These are phyloP conservation scores for Xanthostigma xanthostigma DNA, from an alignment of 2,888 invertebrate genomes.

Conservation along the genomic window DNA sequence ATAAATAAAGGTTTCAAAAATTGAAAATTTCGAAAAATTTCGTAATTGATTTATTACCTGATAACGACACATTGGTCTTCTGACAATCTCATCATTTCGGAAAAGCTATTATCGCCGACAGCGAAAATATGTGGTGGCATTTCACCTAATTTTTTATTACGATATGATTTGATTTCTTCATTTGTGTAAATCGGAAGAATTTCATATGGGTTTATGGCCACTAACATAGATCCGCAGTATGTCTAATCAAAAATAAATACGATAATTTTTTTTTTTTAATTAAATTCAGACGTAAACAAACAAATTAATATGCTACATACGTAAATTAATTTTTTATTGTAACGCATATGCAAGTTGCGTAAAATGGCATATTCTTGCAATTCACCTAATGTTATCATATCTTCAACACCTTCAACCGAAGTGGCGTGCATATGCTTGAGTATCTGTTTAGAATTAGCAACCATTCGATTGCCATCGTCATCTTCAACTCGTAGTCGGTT, in stretches of 20 bases:
- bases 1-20: background rate
- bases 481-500: conserved; percentile 63
- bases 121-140: conserved; percentile 92
- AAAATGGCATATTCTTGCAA: conserved; percentile 89
- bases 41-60: conserved; percentile 37
- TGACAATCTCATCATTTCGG: conserved; percentile 55
- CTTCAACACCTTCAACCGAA: conserved; percentile 72
- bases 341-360: conserved; percentile 78
- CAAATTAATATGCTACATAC: conserved; percentile 41
- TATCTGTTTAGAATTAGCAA: conserved; percentile 41
- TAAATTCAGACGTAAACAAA: conserved; percentile 2
- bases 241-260: conserved; percentile 42
- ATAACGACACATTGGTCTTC: conserved; percentile 90
- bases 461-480: conserved; percentile 66
- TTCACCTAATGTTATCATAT: conserved; percentile 91
- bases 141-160: conserved; percentile 68
- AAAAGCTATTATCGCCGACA: conserved; percentile 82
- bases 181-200: conserved; percentile 87
- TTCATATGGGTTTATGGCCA: conserved; percentile 92
- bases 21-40: background rate
- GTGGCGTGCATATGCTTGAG: conserved; percentile 62
- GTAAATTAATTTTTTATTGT: conserved; percentile 78
- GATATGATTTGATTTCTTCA: conserved; percentile 72
- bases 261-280: background rate
- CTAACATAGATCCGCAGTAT: conserved; percentile 86